phyloP scores from a whole-genome alignment of 2,113 vertebrate species.

The Xiphorhynchus elegans region DNA sequence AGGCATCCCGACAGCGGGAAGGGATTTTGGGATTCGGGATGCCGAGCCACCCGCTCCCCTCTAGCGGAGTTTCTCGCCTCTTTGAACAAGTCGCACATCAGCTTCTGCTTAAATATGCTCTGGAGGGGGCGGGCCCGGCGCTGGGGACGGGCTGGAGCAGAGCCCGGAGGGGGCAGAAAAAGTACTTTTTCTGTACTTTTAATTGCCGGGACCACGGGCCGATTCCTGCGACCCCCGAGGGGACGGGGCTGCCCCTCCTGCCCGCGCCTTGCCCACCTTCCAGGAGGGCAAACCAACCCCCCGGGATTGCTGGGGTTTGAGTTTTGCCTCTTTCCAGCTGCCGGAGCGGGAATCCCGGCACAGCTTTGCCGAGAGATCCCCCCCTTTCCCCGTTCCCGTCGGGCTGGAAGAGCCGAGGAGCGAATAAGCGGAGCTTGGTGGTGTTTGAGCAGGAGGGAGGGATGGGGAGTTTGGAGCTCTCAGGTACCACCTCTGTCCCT shows the following conservation, averaged over 20 bases:
- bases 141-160: not conserved
- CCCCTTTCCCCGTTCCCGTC: not conserved
- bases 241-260: not conserved
- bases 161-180: not conserved
- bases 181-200: too few species aligned
- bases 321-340: not conserved
- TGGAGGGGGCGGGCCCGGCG: not conserved
- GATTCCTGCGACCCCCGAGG: not conserved
- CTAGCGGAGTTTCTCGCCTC: not conserved
- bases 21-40: not conserved
- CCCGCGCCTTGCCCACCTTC: not conserved
- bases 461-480: not conserved
- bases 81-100: not conserved
- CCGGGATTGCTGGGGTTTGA: not conserved
- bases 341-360: not conserved
- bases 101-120: slow-evolving; percentile 39
- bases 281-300: not conserved
- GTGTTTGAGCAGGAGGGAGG: not conserved
- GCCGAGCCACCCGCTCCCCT: not conserved
- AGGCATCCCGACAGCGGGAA: not conserved
- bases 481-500: not conserved
- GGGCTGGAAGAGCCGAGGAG: not conserved
- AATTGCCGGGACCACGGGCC: not conserved
- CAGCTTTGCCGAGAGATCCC: not conserved
- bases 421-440: not conserved